These are phyloP conservation scores for Uropsilus gracilis DNA, from an alignment of 2,113 vertebrate genomes.

Conservation along the genomic window DNA sequence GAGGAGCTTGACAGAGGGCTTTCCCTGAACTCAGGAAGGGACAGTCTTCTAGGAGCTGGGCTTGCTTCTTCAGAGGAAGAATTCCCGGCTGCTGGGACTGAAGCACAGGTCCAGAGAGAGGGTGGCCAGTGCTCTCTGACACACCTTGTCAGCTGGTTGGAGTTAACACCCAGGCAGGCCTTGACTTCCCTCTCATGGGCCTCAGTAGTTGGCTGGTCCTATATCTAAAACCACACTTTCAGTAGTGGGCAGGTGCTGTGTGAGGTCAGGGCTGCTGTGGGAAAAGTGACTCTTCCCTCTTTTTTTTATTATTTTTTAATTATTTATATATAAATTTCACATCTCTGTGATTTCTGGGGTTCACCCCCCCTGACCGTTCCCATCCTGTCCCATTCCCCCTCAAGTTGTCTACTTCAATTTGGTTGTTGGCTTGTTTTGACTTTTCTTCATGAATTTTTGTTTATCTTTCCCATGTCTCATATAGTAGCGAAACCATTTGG, in stretches of 20 bases:
- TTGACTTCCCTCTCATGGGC: background rate
- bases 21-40: background rate
- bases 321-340: too few species aligned
- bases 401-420: too few species aligned
- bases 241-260: background rate
- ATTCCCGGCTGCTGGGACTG: background rate
- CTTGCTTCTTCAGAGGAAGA: background rate
- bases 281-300: background rate
- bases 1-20: background rate
- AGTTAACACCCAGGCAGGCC: background rate
- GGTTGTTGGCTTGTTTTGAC: too few species aligned
- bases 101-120: background rate
- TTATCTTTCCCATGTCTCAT: too few species aligned
- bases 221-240: background rate
- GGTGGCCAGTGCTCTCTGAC: background rate
- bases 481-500: too few species aligned
- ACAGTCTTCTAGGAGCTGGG: background rate
- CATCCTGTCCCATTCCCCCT: too few species aligned
- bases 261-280: slow-evolving; percentile 36
- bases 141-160: background rate
- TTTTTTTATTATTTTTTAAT: too few species aligned
- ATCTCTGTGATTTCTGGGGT: too few species aligned
- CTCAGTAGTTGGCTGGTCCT: background rate
- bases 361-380: too few species aligned
- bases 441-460: too few species aligned